phyloP scores from a whole-genome alignment of 2,888 invertebrate genomes.

The Ectobius pallidus region DNA sequence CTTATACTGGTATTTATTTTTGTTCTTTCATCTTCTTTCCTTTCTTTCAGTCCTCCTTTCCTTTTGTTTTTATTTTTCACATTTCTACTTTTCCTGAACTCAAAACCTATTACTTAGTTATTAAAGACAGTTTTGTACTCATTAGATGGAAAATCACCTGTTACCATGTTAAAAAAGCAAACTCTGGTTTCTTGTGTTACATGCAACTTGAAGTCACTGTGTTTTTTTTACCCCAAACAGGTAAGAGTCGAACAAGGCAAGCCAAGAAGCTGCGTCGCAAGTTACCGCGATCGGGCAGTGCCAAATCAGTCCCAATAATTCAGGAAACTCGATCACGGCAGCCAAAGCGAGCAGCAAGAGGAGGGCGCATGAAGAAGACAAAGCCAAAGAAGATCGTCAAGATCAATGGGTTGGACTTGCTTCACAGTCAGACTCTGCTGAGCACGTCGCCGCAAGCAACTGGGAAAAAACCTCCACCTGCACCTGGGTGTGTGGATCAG shows the following conservation, averaged over 20 bases:
- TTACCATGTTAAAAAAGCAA: too few relatives aligned
- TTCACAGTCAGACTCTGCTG: constrained; percentile 87
- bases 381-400: constrained; percentile 71
- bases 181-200: too few relatives aligned
- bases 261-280: constrained; percentile 42
- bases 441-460: constrained; percentile 79
- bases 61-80: too few relatives aligned
- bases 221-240: too few relatives aligned
- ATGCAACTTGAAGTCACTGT: too few relatives aligned
- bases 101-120: too few relatives aligned
- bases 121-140: too few relatives aligned
- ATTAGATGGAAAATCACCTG: too few relatives aligned
- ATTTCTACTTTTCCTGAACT: too few relatives aligned
- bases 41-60: too few relatives aligned
- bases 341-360: constrained; percentile 57
- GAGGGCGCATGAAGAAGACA: constrained; percentile 67
- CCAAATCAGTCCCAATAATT: constrained; percentile 45
- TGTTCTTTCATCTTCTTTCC: too few relatives aligned
- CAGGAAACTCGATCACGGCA: constrained; percentile 41
- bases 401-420: constrained; percentile 85
- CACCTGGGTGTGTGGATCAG: constrained; percentile 91
- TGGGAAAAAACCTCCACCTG: constrained; percentile 79
- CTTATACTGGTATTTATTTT: too few relatives aligned
- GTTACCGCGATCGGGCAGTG: constrained; percentile 33
- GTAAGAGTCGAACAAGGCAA: constrained; percentile 37